A percentile compares a stretch with the other conserved stretches of the same genome.
phyloP scores from a whole-genome alignment of 2,113 vertebrate species.

The Seriola aureovittata region DNA sequence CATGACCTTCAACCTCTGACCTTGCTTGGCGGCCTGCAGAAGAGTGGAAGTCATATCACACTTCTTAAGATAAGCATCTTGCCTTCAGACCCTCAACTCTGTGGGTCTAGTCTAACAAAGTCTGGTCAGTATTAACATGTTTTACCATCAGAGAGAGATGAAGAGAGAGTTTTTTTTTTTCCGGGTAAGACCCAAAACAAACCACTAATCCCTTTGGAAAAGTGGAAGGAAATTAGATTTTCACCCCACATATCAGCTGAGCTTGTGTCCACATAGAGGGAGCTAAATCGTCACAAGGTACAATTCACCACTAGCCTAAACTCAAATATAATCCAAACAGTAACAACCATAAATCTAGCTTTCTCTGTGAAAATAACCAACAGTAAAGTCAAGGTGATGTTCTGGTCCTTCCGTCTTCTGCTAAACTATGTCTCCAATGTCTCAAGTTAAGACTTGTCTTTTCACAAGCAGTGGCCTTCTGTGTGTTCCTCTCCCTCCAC shows the following conservation, averaged over 20 bases:
- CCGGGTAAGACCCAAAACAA: slow-evolving; percentile 39
- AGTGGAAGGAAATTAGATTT: slow-evolving; percentile 57
- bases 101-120: slow-evolving; percentile 32
- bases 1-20: slow-evolving; percentile 73
- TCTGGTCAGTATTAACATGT: slow-evolving; percentile 43
- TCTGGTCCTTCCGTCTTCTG: slow-evolving; percentile 36
- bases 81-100: slow-evolving; percentile 47
- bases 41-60: slow-evolving; percentile 63
- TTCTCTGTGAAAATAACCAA: slow-evolving; percentile 25
- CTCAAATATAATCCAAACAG: slow-evolving; percentile 10
- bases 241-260: slow-evolving; percentile 24
- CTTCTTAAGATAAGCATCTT: slow-evolving; percentile 68
- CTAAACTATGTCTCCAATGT: slow-evolving; percentile 43
- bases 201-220: slow-evolving; percentile 34
- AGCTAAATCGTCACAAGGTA: slow-evolving; percentile 5
- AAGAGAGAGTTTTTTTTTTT: slow-evolving; percentile 18
- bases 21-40: slow-evolving; percentile 37
- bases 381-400: slow-evolving; percentile 42
- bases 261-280: slow-evolving; percentile 20
- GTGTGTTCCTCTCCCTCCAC: slow-evolving; percentile 35
- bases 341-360: slow-evolving; percentile 16
- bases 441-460: slow-evolving; percentile 67
- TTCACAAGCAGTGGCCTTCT: slow-evolving; percentile 43
- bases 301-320: not conserved
- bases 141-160: slow-evolving; percentile 41